Percentiles rank a stretch among this genome's conserved stretches.
Evolutionary conservation across 2,113 vertebrate genomes (phyloP).

Genomic region (Ifrita kowaldi): DNA sequence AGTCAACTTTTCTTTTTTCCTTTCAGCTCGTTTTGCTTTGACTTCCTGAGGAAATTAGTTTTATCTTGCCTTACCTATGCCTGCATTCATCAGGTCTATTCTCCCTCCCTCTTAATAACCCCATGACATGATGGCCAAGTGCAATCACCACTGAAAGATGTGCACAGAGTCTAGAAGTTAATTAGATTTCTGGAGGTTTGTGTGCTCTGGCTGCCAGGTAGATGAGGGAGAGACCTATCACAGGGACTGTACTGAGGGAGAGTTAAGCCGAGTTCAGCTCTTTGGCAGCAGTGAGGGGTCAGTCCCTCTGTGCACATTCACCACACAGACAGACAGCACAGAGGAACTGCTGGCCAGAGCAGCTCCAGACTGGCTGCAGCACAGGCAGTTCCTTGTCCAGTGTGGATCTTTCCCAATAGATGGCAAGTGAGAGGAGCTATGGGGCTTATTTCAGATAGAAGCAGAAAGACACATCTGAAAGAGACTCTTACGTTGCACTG

Average conservation of each 20-base stretch:
- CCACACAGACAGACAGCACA: neutral
- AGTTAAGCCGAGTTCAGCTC: conserved; percentile 16
- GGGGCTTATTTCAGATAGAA: neutral
- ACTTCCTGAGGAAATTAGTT: neutral
- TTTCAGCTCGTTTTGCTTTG: neutral
- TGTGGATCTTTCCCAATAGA: neutral
- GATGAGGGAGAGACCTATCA: neutral
- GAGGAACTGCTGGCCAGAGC: neutral
- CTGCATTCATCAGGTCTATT: neutral
- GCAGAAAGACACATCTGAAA: neutral
- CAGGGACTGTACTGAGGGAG: neutral
- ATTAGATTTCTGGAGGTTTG: neutral
- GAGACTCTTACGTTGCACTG: neutral
- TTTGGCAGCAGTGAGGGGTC: neutral
- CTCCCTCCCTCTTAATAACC: neutral
- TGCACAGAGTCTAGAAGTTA: neutral
- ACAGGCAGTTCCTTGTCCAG: neutral
- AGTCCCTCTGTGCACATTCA: neutral
- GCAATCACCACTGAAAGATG: neutral
- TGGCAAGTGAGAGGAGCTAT: neutral
- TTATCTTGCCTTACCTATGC: neutral
- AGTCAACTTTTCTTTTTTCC: neutral
- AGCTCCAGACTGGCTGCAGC: neutral
- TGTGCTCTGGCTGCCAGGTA: neutral
- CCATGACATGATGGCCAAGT: neutral